Evolutionary conservation across 2,888 invertebrate species (phyloP).

Genomic region (Orthosia cruda): DNA sequence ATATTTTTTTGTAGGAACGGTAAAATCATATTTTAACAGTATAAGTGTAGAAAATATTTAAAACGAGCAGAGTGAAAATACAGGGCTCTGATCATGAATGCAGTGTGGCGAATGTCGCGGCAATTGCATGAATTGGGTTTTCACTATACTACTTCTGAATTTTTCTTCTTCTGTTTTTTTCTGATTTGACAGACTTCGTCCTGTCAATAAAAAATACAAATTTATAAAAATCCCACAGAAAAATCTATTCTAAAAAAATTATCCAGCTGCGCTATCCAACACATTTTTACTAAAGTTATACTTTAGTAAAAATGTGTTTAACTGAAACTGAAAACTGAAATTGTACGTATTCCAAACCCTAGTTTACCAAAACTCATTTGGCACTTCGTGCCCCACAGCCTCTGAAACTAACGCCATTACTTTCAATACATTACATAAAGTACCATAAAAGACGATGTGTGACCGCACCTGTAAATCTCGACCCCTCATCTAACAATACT

Average conservation of each 20-base stretch:
- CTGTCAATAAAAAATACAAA: no score
- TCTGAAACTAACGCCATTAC: conserved; percentile 33
- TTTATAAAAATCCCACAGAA: no score
- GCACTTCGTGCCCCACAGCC: background rate
- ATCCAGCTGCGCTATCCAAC: no score
- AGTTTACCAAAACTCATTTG: background rate
- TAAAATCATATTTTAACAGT: background rate
- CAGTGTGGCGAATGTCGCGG: background rate
- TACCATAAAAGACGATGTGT: conserved; percentile 50
- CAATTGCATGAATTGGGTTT: no score
- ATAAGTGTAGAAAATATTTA: background rate
- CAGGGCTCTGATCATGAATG: background rate
- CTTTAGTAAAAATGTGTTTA: no score
- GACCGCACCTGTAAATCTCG: conserved; percentile 61
- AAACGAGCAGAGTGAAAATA: background rate
- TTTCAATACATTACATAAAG: conserved; percentile 62
- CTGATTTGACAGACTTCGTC: no score
- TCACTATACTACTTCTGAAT: no score
- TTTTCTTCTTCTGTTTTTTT: no score
- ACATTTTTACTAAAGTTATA: background rate
- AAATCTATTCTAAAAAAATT: no score
- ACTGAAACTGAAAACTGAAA: no score
- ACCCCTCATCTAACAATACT: conserved; percentile 63
- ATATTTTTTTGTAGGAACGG: background rate
- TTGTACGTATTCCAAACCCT: background rate